Base-by-base conservation (phyloP, 2,113 vertebrate genomes). In the Falcunculus frontatus region DNA sequence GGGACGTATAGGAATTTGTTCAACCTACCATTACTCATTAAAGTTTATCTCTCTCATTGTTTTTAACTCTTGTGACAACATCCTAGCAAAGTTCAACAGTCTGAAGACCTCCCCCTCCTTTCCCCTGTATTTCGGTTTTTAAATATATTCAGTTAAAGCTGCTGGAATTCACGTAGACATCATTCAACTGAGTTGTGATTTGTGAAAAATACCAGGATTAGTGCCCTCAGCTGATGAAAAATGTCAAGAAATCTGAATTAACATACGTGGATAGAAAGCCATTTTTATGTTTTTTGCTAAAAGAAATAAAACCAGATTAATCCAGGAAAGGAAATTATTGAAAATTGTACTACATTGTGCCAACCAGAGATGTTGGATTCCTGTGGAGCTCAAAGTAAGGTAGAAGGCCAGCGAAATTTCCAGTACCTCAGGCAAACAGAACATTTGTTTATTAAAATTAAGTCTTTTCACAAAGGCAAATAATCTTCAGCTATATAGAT, bases 31-130 rank as follows among this genome's bases (percentile, higher is more conserved):
- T 55, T 74, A 16, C 9, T 20, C 11, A 14, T 16, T 74, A 30
- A 96, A 62, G 5, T 65, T 77, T 32, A 32, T 62, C 33, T 85
- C 56, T 65, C 11, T 73, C 37, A n/a, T 23, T 70, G 21, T 22
- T 87, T 44, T 82, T 85, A 95, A 78, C 6, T 29, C 18, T 78
- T 82, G 37, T 67, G 37, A 13, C 30, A 84, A 7, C 13, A 68
- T 11, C 49, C 5, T 39, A 69, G 32, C 14, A 62, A 91, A 59
- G 50, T 80, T 86, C 22, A 77, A 7, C 13, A 23, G 19, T 3
- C 30, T 59, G 6, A 46, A 79, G 41, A 55, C 2, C 2, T 85
- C 4, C 1, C 1, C 1, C 1, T 64, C 5, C 21, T 52, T 39
- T 70, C 27, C 11, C 8, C 6, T 57, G 8, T 57, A 37, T 53